A percentile compares a stretch with the other conserved stretches of the same genome.
Evolutionary conservation across 2,797 vertebrate species (phyloP).

Genomic region (Okamejei kenojei): DNA sequence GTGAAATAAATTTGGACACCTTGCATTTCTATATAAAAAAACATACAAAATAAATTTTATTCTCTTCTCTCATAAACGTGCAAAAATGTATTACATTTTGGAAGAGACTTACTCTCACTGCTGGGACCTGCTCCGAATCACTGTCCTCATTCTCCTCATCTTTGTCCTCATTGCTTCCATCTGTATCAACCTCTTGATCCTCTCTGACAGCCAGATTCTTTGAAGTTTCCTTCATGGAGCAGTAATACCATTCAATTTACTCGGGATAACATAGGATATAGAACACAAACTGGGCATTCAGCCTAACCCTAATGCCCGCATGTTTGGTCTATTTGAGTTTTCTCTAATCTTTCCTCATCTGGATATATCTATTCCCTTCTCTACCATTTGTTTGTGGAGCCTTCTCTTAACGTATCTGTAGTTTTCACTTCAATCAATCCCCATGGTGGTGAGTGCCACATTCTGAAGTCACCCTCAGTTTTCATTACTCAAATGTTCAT

Average conservation of each 20-base stretch:
- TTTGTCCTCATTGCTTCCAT: not conserved
- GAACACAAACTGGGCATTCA: not conserved
- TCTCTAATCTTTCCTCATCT: too few relatives aligned
- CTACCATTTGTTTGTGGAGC: too few relatives aligned
- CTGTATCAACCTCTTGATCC: not conserved
- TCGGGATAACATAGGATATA: not conserved
- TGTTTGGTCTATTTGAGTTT: too few relatives aligned
- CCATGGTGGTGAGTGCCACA: too few relatives aligned
- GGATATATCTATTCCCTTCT: too few relatives aligned
- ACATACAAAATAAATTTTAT: not conserved
- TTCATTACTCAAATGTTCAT: too few relatives aligned
- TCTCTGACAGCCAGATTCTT: not conserved
- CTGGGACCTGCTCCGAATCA: not conserved
- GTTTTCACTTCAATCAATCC: too few relatives aligned
- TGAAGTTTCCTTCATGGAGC: not conserved
- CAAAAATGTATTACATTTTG: not conserved
- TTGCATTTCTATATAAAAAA: not conserved
- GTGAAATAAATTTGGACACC: not conserved
- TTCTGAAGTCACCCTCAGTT: too few relatives aligned
- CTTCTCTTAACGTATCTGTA: too few relatives aligned
- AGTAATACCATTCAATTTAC: not conserved
- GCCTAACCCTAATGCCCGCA: too few relatives aligned
- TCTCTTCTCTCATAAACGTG: not conserved
- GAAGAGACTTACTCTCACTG: not conserved
- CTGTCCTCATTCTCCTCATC: not conserved